Evolutionary conservation across 2,888 invertebrate genomes (phyloP).

Genomic region (Drosophila austrosaltans): DNA sequence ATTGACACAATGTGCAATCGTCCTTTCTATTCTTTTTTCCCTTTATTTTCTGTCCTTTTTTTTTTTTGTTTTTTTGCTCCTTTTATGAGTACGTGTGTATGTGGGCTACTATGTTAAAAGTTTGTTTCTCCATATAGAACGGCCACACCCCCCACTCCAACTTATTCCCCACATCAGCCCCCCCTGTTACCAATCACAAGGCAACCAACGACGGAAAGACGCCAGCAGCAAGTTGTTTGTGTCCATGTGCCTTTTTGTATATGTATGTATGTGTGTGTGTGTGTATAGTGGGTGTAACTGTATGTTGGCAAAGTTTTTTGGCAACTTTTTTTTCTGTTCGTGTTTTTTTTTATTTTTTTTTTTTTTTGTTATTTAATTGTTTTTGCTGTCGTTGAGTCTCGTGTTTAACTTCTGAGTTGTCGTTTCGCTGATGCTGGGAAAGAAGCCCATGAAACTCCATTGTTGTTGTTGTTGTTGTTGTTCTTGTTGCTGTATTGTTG

Average conservation of each 20-base stretch:
- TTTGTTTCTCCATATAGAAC: constrained; percentile 49
- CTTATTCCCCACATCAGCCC: constrained; percentile 11
- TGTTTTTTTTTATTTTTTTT: constrained; percentile 20
- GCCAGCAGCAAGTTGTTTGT: constrained; percentile 66
- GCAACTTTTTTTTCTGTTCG: constrained; percentile 37
- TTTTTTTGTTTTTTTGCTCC: constrained; percentile 54
- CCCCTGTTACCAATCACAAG: constrained; percentile 10
- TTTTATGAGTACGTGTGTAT: constrained; percentile 48
- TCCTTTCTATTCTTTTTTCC: constrained; percentile 47
- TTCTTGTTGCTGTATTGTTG: constrained; percentile 40
- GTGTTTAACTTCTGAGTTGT: constrained; percentile 53
- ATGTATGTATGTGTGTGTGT: constrained; percentile 18
- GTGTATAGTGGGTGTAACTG: constrained; percentile 20
- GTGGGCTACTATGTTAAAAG: constrained; percentile 75
- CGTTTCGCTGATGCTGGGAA: constrained; percentile 36
- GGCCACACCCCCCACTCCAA: constrained; percentile 43
- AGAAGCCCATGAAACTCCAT: background rate
- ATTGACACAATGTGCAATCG: constrained; percentile 60
- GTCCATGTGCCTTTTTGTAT: constrained; percentile 6
- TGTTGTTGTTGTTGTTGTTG: constrained; percentile 28
- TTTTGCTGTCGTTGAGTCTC: constrained; percentile 47
- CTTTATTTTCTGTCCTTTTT: constrained; percentile 45
- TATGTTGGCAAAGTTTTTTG: constrained; percentile 63
- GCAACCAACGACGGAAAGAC: constrained; percentile 16
- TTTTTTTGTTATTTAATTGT: constrained; percentile 65